Percentiles rank a stretch among this genome's conserved stretches.
Evolutionary conservation across 2,888 invertebrate species (phyloP).

Genomic region (Leptopilina drosophilae): DNA sequence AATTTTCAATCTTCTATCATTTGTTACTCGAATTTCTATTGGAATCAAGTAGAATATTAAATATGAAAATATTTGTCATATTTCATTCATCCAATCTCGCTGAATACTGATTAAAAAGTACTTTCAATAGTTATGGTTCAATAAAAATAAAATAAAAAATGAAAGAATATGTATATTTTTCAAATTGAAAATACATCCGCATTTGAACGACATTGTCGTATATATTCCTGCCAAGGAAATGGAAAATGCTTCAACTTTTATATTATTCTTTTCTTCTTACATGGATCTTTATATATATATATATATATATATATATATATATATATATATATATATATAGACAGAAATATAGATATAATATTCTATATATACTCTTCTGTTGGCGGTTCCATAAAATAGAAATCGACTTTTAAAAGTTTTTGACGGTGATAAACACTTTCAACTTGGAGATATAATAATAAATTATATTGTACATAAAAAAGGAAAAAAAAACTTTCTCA

Average conservation of each 20-base stretch:
- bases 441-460: neutral
- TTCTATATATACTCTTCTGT: neutral
- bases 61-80: neutral
- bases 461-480: neutral
- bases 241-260: conserved; percentile 15
- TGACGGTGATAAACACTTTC: conserved; percentile 16
- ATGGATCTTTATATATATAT: neutral
- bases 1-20: too few species aligned
- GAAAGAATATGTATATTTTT: neutral
- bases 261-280: conserved; percentile 17
- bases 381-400: neutral
- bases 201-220: neutral
- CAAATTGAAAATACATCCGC: conserved; percentile 26
- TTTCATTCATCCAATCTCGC: too few species aligned
- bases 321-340: too few species aligned
- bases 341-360: too few species aligned
- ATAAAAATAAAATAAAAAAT: neutral
- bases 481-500: too few species aligned
- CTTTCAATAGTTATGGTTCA: too few species aligned
- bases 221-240: neutral
- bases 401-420: conserved; percentile 18
- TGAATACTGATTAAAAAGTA: too few species aligned
- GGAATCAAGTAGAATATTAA: too few species aligned
- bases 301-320: too few species aligned
- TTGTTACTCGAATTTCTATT: too few species aligned